These are phyloP conservation scores for Misgurnus mizolepis DNA, from an alignment of 2,113 vertebrate species.

Conservation along the genomic window DNA sequence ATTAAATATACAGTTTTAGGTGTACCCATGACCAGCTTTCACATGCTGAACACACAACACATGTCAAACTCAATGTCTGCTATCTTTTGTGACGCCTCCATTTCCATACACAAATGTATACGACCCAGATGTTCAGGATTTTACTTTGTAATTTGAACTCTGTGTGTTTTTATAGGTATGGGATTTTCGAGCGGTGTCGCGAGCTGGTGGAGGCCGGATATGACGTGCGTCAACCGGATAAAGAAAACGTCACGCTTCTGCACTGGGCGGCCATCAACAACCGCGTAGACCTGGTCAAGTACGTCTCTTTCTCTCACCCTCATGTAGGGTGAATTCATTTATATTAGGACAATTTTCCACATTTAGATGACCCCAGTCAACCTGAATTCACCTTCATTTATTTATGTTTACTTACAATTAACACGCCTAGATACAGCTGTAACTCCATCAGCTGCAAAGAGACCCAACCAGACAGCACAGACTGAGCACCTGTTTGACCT, in stretches of 20 bases:
- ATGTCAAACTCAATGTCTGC: no score
- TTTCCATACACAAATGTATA: not conserved
- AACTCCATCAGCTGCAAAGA: no score
- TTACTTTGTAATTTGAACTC: constrained; percentile 5
- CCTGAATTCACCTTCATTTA: not conserved
- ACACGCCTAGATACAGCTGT: no score
- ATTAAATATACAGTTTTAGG: no score
- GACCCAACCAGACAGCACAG: no score
- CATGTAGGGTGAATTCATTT: no score
- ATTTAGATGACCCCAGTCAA: no score
- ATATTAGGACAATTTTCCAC: no score
- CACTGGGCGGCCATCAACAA: constrained; percentile 99
- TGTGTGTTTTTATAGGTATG: constrained; percentile 77
- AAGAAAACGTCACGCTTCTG: constrained; percentile 97
- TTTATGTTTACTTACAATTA: not conserved
- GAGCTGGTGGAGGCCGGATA: constrained; percentile 98
- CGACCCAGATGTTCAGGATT: not conserved
- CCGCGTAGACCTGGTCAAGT: constrained; percentile 98
- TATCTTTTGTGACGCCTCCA: not conserved
- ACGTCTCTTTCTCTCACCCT: constrained; percentile 60
- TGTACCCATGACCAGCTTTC: no score
- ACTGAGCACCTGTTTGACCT: no score
- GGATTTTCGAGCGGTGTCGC: constrained; percentile 95
- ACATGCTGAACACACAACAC: no score
- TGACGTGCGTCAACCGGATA: constrained; percentile 96